phyloP scores from a whole-genome alignment of 2,113 vertebrate species.

The Leptodactylus fuscus region DNA sequence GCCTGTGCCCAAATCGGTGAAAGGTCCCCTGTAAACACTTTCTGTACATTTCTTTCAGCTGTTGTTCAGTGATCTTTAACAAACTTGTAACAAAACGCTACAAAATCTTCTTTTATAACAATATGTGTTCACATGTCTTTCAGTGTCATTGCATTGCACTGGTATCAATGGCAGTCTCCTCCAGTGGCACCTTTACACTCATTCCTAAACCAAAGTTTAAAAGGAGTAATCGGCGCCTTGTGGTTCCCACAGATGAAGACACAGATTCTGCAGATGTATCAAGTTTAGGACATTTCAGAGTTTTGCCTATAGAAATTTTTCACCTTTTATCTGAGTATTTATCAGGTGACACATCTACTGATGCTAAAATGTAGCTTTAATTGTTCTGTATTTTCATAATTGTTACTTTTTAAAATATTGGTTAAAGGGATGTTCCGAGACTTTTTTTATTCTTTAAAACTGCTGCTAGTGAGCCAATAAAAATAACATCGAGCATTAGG shows the following conservation, averaged over 20 bases:
- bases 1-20: no score
- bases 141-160: background rate
- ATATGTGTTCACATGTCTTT: background rate
- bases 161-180: conserved; percentile 63
- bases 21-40: no score
- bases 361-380: background rate
- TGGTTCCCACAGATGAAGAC: conserved; percentile 14
- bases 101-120: background rate
- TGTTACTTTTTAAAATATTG: no score
- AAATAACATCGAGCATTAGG: no score
- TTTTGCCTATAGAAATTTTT: conserved; percentile 84
- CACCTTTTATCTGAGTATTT: conserved; percentile 80
- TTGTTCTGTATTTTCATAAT: background rate
- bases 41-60: no score
- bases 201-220: conserved; percentile 62
- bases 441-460: no score
- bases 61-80: no score
- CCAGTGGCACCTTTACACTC: conserved; percentile 60
- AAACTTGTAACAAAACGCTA: no score
- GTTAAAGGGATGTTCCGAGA: no score
- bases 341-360: conserved; percentile 71
- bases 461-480: no score
- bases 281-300: conserved; percentile 72
- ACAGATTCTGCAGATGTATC: conserved; percentile 65
- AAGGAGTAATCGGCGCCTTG: conserved; percentile 60